Conservation (phyloP, 1,140 invertebrate genomes). For the Ceratina australensis region DNA sequence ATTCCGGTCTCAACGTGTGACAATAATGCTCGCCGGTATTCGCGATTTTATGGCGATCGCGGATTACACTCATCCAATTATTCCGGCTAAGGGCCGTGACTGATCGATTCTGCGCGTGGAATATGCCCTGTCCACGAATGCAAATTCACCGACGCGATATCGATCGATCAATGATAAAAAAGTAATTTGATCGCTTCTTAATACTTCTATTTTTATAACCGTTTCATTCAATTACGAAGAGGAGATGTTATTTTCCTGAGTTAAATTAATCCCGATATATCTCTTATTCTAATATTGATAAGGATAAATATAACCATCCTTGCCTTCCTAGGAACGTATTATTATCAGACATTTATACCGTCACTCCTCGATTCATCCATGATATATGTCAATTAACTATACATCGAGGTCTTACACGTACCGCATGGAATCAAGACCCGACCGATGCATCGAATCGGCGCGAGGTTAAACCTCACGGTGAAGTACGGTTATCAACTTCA, state of each 20-base stretch:
- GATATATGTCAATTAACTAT: background rate
- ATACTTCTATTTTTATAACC: background rate
- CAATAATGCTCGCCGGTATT: constrained; percentile 18
- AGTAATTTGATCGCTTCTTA: constrained; percentile 2
- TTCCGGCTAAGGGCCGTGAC: constrained; percentile 27
- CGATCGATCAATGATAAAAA: background rate
- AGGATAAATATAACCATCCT: constrained; percentile 6
- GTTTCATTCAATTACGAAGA: background rate
- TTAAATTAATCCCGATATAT: background rate
- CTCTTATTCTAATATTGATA: background rate
- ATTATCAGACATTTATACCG: too few species aligned
- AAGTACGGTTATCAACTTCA: constrained; percentile 19
- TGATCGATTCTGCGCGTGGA: background rate
- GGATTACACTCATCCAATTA: constrained; percentile 48
- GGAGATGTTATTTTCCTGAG: background rate
- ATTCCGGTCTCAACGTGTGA: background rate
- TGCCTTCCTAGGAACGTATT: background rate
- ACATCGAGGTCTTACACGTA: too few species aligned
- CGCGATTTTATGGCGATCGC: constrained; percentile 35
- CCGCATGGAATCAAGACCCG: background rate
- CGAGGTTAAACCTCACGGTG: constrained; percentile 2
- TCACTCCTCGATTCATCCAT: background rate
- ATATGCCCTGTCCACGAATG: background rate
- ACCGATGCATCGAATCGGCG: background rate
- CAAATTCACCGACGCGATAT: background rate